Evolutionary conservation across 2,888 invertebrate species (phyloP).

Genomic region (Pseudanteris insignis): DNA sequence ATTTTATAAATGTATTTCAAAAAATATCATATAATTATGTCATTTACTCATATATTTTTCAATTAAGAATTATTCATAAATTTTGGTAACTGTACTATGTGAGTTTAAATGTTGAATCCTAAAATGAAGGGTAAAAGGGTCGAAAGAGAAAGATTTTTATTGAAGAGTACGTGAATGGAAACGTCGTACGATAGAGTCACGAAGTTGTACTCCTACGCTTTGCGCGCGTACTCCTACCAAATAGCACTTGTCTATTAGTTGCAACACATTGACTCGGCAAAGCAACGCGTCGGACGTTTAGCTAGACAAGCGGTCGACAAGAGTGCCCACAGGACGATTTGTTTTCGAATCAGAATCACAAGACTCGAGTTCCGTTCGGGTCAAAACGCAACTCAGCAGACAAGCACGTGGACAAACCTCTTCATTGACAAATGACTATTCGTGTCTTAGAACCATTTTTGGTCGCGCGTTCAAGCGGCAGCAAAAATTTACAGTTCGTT

Average conservation of each 20-base stretch:
- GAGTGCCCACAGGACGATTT: conserved; percentile 40
- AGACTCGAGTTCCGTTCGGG: conserved; percentile 35
- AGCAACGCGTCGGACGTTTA: conserved; percentile 22
- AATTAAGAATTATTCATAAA: no score
- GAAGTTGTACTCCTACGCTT: conserved; percentile 48
- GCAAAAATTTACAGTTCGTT: conserved; percentile 25
- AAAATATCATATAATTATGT: no score
- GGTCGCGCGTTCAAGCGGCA: conserved; percentile 20
- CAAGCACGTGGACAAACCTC: conserved; percentile 24
- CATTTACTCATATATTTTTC: no score
- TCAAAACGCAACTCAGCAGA: conserved; percentile 29
- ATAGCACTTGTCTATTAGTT: conserved; percentile 42
- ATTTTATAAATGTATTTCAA: no score
- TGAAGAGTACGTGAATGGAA: no score
- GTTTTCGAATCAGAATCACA: conserved; percentile 37
- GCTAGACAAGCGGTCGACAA: conserved; percentile 28
- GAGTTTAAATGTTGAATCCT: no score
- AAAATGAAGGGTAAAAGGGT: no score
- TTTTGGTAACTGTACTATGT: no score
- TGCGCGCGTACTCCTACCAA: conserved; percentile 45
- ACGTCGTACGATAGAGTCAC: conserved; percentile 57
- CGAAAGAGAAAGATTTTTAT: no score
- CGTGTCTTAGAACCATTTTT: conserved; percentile 36
- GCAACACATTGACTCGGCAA: conserved; percentile 20
- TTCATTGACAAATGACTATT: conserved; percentile 34